Conservation (phyloP, 2,113 vertebrate species). For the Zingel zingel region DNA sequence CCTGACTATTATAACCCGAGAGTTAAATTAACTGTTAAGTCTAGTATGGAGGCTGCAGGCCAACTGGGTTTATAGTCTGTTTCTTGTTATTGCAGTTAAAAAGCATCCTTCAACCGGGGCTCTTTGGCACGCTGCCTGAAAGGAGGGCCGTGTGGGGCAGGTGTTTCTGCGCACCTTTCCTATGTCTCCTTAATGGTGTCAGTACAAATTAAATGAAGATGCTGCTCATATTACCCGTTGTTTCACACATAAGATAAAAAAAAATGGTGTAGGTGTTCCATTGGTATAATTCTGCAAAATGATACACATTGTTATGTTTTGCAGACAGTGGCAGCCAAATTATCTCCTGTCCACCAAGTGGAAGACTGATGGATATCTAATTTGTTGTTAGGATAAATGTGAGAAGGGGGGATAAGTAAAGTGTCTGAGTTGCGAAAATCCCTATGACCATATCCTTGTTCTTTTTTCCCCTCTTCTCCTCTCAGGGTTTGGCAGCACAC, state of each 20-base stretch:
- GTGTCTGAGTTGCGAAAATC: slow-evolving; percentile 72
- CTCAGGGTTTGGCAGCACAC: slow-evolving; percentile 85
- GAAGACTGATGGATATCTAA: slow-evolving; percentile 13
- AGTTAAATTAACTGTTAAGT: slow-evolving; percentile 17
- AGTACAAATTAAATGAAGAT: slow-evolving; percentile 30
- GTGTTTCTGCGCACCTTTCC: slow-evolving; percentile 59
- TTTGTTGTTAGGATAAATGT: slow-evolving; percentile 55
- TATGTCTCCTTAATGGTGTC: slow-evolving; percentile 58
- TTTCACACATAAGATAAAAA: background rate
- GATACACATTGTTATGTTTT: slow-evolving; percentile 3
- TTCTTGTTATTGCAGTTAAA: slow-evolving; percentile 86
- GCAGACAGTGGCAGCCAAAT: slow-evolving; percentile 15
- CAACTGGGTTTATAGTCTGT: slow-evolving; percentile 80
- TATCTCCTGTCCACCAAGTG: background rate
- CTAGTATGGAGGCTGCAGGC: slow-evolving; percentile 43
- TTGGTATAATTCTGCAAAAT: slow-evolving; percentile 25
- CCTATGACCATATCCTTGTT: slow-evolving; percentile 82
- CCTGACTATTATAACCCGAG: slow-evolving; percentile 4
- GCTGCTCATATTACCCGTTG: slow-evolving; percentile 21
- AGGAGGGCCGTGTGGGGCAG: slow-evolving; percentile 52
- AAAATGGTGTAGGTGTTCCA: background rate
- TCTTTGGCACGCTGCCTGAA: slow-evolving; percentile 79
- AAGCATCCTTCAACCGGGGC: slow-evolving; percentile 77
- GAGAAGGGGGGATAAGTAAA: slow-evolving; percentile 79
- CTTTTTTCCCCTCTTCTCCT: slow-evolving; percentile 84